Evolutionary conservation across 2,888 invertebrate species (phyloP), one percentile per base, ranked within the genome.

Genomic region (Unio pictorum): DNA sequence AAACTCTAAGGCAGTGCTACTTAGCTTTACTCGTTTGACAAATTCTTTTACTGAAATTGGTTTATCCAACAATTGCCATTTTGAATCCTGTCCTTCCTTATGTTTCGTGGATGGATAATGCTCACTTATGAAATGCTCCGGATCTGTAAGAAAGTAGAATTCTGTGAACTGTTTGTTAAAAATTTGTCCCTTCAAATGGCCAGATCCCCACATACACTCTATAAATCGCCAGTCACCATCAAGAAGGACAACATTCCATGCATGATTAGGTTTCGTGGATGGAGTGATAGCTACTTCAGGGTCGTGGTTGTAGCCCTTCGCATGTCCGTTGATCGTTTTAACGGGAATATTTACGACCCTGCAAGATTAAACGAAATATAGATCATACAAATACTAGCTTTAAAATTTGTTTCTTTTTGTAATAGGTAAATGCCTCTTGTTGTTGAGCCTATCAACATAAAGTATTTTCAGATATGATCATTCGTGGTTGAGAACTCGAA

Each of bases 81-180:
- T 30, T 59, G 61, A 55, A 71, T 76, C 74, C 8, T 60, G 23
- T 8, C 15, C 54, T 60, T 69, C 66, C 23, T 71, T 69, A 20
- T 65, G 61, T 45, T 75, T 70, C 55, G 67, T 62, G 17, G 68
- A 74, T 20, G 80, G 77, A 65, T 76, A 77, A 59, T 80, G 81
- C 8, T 67, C 66, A 23, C 67, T 64, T 28, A 76, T 65, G 34
- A 81, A 78, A 30, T 60, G 67, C n/a, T 77, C 73, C 0, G 82
- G 81, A 45, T 80, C 78, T 1, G 80, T 78, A n/a, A 82, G 68
- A 69, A 82, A 82, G 64, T 75, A 80, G 58, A 73, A 72, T 8
- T 82, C 82, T 28, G 74, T 68, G 28, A 68, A 72, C 1, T 72
- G 64, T 28, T 68, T 73, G 3, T 64, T n/a, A 30, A 71, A 73